These are phyloP conservation scores for Formica selysi DNA, from an alignment of 1,140 invertebrate species.

Conservation along the genomic window DNA sequence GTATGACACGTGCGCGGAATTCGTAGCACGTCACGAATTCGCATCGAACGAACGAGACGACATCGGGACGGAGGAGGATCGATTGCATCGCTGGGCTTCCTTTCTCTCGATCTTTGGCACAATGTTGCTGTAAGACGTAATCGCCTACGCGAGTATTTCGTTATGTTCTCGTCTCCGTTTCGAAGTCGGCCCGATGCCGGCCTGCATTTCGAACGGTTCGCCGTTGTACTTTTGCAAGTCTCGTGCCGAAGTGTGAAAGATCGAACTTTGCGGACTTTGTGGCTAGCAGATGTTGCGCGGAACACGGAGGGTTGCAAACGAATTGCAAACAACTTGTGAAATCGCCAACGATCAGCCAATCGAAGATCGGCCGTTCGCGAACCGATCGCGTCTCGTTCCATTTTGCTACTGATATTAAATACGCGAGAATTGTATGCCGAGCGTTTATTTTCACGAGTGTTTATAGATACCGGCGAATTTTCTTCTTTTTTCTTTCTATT, in stretches of 20 bases:
- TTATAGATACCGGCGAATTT: not conserved
- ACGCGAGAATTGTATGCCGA: slow-evolving; percentile 17
- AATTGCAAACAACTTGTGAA: slow-evolving; percentile 45
- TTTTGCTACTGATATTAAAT: slow-evolving; percentile 34
- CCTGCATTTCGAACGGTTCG: not conserved
- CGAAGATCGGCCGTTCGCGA: slow-evolving; percentile 41
- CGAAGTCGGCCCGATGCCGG: slow-evolving; percentile 4
- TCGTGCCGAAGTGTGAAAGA: not conserved
- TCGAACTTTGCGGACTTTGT: not conserved
- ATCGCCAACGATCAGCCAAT: slow-evolving; percentile 49
- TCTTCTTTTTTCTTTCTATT: slow-evolving; percentile 18
- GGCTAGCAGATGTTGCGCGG: not conserved
- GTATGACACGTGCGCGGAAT: slow-evolving; percentile 69
- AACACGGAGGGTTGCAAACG: not conserved
- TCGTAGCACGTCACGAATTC: slow-evolving; percentile 40
- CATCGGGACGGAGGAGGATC: not conserved
- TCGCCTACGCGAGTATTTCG: not conserved
- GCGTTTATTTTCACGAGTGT: not conserved
- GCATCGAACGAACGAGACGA: not conserved
- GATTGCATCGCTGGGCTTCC: slow-evolving; percentile 55
- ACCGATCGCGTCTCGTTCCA: slow-evolving; percentile 47
- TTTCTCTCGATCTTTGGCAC: slow-evolving; percentile 75
- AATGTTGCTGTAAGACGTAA: not conserved
- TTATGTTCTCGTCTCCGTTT: slow-evolving; percentile 11
- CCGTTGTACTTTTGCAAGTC: not conserved